These are phyloP conservation scores for Torymus auratus DNA, from an alignment of 2,888 invertebrate species.

Conservation along the genomic window DNA sequence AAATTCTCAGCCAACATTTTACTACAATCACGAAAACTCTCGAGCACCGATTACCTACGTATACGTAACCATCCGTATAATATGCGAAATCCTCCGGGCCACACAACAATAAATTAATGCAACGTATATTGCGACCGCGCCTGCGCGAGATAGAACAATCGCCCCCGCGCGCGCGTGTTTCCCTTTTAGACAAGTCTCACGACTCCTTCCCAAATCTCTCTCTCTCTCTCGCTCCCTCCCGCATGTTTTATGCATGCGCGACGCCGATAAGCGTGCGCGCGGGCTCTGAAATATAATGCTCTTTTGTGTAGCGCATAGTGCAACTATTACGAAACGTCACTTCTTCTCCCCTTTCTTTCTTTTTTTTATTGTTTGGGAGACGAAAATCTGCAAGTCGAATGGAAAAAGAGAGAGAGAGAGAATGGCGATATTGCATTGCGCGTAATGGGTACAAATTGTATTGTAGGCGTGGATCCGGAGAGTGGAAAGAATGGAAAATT, in stretches of 20 bases:
- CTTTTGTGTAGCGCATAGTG: neutral
- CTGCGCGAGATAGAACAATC: conserved; percentile 37
- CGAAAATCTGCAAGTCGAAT: too few species aligned
- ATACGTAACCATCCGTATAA: neutral
- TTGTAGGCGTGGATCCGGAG: too few species aligned
- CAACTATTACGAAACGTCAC: neutral
- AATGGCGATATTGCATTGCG: too few species aligned
- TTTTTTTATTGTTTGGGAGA: too few species aligned
- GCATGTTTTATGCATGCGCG: conserved; percentile 33
- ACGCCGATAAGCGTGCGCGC: conserved; percentile 1
- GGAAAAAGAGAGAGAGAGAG: too few species aligned
- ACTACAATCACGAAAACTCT: conserved; percentile 23
- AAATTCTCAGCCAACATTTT: too few species aligned
- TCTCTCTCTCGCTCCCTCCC: neutral
- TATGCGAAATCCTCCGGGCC: neutral
- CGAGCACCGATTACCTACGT: conserved; percentile 16
- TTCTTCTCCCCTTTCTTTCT: too few species aligned
- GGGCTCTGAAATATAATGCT: conserved; percentile 13
- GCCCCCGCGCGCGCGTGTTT: conserved; percentile 18
- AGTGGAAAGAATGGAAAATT: too few species aligned
- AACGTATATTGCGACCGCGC: conserved; percentile 16
- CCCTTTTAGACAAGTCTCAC: conserved; percentile 39
- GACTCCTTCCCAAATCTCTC: conserved; percentile 26
- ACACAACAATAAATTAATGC: conserved; percentile 43
- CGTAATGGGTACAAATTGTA: too few species aligned